Evolutionary conservation across 2,797 vertebrate species (phyloP), one percentile per base, ranked within the genome.

Genomic region (Gephyroberyx darwinii): DNA sequence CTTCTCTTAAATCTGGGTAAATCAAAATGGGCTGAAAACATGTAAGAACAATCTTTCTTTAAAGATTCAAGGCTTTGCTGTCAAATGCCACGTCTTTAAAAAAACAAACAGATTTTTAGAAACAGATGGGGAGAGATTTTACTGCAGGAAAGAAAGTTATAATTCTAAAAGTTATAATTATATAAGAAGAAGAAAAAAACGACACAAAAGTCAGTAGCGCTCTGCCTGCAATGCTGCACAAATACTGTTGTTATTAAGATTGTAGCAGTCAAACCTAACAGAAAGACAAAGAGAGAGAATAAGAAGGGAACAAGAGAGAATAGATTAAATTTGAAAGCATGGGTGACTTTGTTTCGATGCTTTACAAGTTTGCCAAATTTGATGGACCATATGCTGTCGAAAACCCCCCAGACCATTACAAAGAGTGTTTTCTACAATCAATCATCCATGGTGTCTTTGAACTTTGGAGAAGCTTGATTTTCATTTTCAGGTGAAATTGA

Each of bases 351-450:
- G 74, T 62, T 54, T 74, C 33, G 33, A 52, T 69, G 48, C 65
- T 58, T 75, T 50, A 78, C 69, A 78, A 72, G 69, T 83, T 82
- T 72, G 76, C 64, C 75, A 86, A 82, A 84, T 86, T 77, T 82
- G 69, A 86, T 85, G 79, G 79, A 82, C 68, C 73, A 73, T 75
- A 75, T 74, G 79, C 62, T 77, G 79, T 79, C 64, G 8, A 84
- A 83, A 82, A 67, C 55, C 71, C 70, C 56, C 31, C 69, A 51
- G 63, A 86, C 71, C 65, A 80, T 88, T 74, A 84, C 75, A 66
- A 33, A 14, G 14, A 80, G 65, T 78, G 65, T 85, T 81, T 77
- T 79, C 50, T 5, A 39, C 60, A 66, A 86, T 86, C 73, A 84
- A 77, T 86, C 84, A 80, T 71, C 57, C 16, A 16, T 71, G 54